These are phyloP conservation scores for Chloroceryle inda DNA, from an alignment of 2,797 vertebrate genomes.

Conservation along the genomic window DNA sequence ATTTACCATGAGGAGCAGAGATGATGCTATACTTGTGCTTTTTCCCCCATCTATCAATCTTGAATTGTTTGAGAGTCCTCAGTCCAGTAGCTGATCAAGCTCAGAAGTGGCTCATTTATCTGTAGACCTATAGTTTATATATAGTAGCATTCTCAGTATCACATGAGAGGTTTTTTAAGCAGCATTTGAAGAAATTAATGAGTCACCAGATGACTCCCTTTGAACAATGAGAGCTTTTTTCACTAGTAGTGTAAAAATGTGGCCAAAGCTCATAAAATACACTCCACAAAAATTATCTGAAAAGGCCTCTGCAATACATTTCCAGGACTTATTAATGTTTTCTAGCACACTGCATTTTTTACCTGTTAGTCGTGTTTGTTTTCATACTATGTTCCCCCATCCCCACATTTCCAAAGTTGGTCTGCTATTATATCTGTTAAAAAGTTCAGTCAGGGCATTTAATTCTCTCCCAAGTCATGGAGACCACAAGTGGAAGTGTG, in stretches of 20 bases:
- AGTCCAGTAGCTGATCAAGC: slow-evolving; percentile 15
- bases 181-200: slow-evolving; percentile 48
- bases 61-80: slow-evolving; percentile 13
- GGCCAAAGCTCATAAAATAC: slow-evolving; percentile 18
- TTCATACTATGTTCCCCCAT: neutral
- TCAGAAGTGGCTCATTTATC: slow-evolving; percentile 21
- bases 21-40: slow-evolving; percentile 32
- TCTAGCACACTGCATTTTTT: neutral
- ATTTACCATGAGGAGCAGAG: slow-evolving; percentile 41
- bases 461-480: neutral
- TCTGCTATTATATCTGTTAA: neutral
- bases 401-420: neutral
- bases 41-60: slow-evolving; percentile 49
- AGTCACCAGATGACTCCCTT: slow-evolving; percentile 43
- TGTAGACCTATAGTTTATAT: neutral
- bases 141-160: neutral
- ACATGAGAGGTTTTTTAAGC: neutral
- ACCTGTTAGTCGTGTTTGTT: neutral
- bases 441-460: neutral
- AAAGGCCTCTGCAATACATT: slow-evolving; percentile 25
- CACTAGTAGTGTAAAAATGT: slow-evolving; percentile 6
- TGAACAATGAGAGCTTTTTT: slow-evolving; percentile 45
- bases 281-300: slow-evolving; percentile 7
- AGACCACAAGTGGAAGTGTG: neutral
- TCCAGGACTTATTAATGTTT: neutral